Conservation (phyloP, 2,888 invertebrate genomes). For the Druceiella hillmani region DNA sequence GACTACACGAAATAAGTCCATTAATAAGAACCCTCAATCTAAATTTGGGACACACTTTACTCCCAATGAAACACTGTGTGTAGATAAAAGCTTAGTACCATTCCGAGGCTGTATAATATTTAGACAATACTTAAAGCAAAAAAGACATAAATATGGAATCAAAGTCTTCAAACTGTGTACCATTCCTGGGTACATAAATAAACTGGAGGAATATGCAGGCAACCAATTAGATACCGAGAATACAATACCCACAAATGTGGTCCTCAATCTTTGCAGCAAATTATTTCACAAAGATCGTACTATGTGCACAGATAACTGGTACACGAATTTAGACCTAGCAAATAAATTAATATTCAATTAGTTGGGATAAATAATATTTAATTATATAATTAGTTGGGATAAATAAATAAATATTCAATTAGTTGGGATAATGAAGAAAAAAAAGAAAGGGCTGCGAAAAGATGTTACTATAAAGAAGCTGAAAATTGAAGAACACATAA, state of each 20-base stretch:
- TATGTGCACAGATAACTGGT: conserved; percentile 8
- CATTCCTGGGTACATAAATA: conserved; percentile 4
- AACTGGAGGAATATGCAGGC: conserved; percentile 6
- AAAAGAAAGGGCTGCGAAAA: too few species aligned
- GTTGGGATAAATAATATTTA: too few species aligned
- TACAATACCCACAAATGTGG: conserved; percentile 7
- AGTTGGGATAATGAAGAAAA: too few species aligned
- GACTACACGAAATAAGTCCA: too few species aligned
- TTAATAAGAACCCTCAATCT: too few species aligned
- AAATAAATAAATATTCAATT: too few species aligned
- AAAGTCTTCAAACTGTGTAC: conserved; percentile 5
- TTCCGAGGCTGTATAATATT: conserved; percentile 5
- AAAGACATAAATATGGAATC: conserved; percentile 5
- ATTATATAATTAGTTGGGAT: too few species aligned
- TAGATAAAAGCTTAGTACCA: conserved; percentile 5
- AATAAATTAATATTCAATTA: conserved; percentile 1
- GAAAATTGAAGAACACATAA: too few species aligned
- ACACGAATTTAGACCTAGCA: conserved; percentile 4
- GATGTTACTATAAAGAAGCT: too few species aligned
- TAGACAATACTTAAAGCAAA: conserved; percentile 5
- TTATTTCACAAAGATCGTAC: conserved; percentile 5
- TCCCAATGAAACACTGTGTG: conserved; percentile 3
- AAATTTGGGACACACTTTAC: too few species aligned
- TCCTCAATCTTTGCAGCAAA: conserved; percentile 1
- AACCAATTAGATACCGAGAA: conserved; percentile 3